A percentile compares a stretch with the other conserved stretches of the same genome.
These are phyloP conservation scores for Acrocephalus scirpaceus DNA, from an alignment of 2,797 vertebrate species.

Conservation along the genomic window DNA sequence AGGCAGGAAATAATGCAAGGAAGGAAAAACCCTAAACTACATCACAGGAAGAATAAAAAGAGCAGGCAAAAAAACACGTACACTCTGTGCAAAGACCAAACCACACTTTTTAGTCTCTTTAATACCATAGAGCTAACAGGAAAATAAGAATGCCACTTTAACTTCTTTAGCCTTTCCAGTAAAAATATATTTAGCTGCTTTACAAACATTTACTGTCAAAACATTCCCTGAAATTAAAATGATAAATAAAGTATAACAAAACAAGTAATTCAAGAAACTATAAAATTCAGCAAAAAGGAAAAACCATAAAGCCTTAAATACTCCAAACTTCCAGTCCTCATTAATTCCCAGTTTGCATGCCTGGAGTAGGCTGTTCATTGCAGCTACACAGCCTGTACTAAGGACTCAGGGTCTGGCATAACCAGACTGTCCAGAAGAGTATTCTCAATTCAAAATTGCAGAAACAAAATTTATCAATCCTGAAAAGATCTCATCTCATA, in stretches of 20 bases:
- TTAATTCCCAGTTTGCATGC: background rate
- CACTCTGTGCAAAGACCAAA: background rate
- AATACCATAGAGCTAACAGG: background rate
- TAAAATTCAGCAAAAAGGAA: background rate
- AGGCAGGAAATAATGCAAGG: background rate
- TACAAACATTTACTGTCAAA: background rate
- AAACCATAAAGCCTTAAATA: conserved; percentile 1
- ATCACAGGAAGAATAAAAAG: background rate
- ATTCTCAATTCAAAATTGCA: background rate
- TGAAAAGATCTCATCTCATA: no score
- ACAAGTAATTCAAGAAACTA: background rate
- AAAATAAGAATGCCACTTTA: background rate
- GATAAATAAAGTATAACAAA: background rate
- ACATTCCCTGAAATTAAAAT: background rate
- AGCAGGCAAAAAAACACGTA: background rate
- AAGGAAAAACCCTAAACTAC: background rate
- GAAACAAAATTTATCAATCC: background rate
- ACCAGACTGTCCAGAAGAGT: background rate
- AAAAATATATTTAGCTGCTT: background rate
- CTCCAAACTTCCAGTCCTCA: background rate
- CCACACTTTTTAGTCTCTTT: background rate
- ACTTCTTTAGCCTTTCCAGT: background rate
- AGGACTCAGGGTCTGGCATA: background rate
- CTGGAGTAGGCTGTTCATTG: background rate
- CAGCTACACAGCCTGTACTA: background rate